Base-by-base conservation (phyloP, 2,113 vertebrate genomes). In the Urocitellus parryii region DNA sequence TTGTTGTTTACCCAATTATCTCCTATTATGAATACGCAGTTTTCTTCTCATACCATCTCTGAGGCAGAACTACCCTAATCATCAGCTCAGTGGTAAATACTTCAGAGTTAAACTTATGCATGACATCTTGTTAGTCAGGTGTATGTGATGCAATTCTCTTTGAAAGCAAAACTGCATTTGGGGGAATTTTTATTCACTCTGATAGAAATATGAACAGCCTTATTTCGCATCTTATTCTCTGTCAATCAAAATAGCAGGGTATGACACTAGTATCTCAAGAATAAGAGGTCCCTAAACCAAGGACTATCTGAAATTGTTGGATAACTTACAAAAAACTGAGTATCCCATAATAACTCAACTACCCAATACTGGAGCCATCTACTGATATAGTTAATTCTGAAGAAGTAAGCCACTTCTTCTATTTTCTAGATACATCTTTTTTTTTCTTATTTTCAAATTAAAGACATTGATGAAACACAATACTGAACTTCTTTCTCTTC, bases 131-230 rank as follows among this genome's bases (percentile, higher is more conserved):
- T 2, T 13, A 29, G 34, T 51, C 29, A 78, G 20, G 24, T 20
- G 11, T 8, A 10, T 7, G 4, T 58, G 34, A 83, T 68, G 6
- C 3, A 82, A n/a, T 73, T 56, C 8, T 58, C 20, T 74, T 67
- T 45, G 12, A 81, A 7, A 51, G 27, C 5, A 89, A 94, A 94
- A 84, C 13, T 85, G 22, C 42, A 88, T 27, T 68, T 94, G 73
- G 0, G 32, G 29, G 5, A 72, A 76, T n/a, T 45, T 32, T 51
- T 10, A 27, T 8, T 32, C 48, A 97, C 65, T 63, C 2, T 91
- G n/a, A 80, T 84, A 84, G 6, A 53, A 34, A 86, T 1, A 25
- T 58, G 4, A 73, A 25, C 1, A 39, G 1, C 22, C 48, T 17
- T 67, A 14, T 34, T 83, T 82, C 45, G 45, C 42, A 29, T 61